Base-by-base conservation (phyloP, 1,140 invertebrate genomes). In the Pomacea maculata region DNA sequence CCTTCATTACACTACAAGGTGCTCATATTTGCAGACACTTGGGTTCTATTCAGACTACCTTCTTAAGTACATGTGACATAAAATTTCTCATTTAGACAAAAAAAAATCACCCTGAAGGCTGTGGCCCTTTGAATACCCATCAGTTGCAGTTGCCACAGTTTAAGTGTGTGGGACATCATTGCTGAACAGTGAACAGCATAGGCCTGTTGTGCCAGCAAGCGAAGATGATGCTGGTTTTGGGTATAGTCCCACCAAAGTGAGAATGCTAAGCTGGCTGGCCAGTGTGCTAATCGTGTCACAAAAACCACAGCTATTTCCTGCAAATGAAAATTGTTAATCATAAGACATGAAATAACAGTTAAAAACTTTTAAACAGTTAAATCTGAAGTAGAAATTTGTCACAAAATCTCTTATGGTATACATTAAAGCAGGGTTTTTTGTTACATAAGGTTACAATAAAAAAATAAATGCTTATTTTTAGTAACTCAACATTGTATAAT, bases 221-320 rank as follows among this genome's bases (percentile, higher is more conserved):
- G 76, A 9, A 85, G 70, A 54, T 85, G 78, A 52, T 79, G 76
- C 70, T 85, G 84, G 25, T 75, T 78, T 11, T 74, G 25, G 29
- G 82, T 83, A 61, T 78, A 82, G 17, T 85, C 84, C 61, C 75
- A 75, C 84, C 84, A 85, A 17, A 81, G 80, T 29, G 81, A 78
- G 75, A 85, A 85, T 4, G 82, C 76, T 67, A 82, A 74, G 73
- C 84, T 85, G 5, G 83, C 25, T 54, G 84, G 84, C 82, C 82
- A 85, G 74, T 83, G 81, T 29, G 71, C n/a, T 1, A 85, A 67
- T 25, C 82, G 57, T n/a, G 80, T 80, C 29, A 85, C 75, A 15
- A 82, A 76, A 17, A 76, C 78, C 45, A 73, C 72, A 21, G 83
- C 79, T 21, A 85, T 55, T n/a, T 81, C 81, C 84, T 85, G 65